These are phyloP conservation scores for Trichonephila inaurata DNA, from an alignment of 1,140 invertebrate species.

Conservation along the genomic window DNA sequence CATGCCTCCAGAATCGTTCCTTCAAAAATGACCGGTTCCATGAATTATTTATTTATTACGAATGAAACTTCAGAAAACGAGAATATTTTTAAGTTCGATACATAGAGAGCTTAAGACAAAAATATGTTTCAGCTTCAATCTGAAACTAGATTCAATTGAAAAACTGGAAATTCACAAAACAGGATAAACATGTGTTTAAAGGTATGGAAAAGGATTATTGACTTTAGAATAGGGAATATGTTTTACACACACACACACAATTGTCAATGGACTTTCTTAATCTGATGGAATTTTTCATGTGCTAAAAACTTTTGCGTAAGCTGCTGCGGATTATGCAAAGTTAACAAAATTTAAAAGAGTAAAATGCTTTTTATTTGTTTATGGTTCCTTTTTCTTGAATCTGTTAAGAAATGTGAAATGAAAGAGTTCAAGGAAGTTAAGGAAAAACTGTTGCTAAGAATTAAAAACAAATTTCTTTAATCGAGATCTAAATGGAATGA, in stretches of 20 bases:
- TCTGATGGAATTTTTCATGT: neutral
- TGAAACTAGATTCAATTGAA: conserved; percentile 37
- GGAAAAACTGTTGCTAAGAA: no score
- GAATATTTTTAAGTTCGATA: conserved; percentile 44
- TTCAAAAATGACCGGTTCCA: conserved; percentile 58
- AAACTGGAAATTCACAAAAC: conserved; percentile 40
- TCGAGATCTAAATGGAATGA: no score
- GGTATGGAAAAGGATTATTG: conserved; percentile 19
- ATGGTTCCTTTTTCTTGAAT: no score
- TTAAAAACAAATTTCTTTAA: no score
- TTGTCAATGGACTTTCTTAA: neutral
- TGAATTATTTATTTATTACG: conserved; percentile 65
- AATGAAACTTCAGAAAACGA: conserved; percentile 44
- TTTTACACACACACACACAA: no score
- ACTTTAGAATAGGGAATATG: conserved; percentile 1
- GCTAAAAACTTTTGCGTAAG: neutral
- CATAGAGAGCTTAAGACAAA: conserved; percentile 35
- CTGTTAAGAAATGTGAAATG: no score
- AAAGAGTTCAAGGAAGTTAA: no score
- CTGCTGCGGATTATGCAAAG: no score
- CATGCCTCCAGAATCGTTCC: conserved; percentile 43
- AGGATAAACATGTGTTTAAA: conserved; percentile 42
- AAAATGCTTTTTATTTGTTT: no score
- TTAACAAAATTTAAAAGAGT: no score
- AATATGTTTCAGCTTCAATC: conserved; percentile 45